Conservation (phyloP, 2,888 invertebrate species). For the Blastobasis lacticolella region DNA sequence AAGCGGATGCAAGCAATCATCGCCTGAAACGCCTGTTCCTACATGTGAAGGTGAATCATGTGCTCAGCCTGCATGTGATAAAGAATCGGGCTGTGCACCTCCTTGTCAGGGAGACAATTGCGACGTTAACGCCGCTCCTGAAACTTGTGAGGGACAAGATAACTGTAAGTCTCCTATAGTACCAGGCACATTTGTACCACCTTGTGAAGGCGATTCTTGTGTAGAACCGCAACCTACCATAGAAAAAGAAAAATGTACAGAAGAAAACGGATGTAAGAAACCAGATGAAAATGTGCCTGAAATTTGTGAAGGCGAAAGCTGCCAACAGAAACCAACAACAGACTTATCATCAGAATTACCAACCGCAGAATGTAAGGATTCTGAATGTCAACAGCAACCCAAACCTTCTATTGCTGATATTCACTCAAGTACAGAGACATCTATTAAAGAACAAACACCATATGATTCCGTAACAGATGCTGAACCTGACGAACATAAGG, state of each 20-base stretch:
- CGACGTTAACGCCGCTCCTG: not conserved
- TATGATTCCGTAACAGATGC: not conserved
- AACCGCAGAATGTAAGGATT: slow-evolving; percentile 25
- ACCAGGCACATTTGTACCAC: slow-evolving; percentile 3
- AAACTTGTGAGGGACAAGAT: slow-evolving; percentile 6
- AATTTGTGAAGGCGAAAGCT: slow-evolving; percentile 39
- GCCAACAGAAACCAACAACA: slow-evolving; percentile 37
- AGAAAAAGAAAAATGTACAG: slow-evolving; percentile 19
- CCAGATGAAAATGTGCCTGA: slow-evolving; percentile 16
- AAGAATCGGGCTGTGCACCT: too few relatives aligned
- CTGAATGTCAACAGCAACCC: slow-evolving; percentile 24
- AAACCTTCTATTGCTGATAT: not conserved
- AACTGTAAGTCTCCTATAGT: slow-evolving; percentile 7
- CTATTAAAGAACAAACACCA: not conserved
- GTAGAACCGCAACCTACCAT: not conserved
- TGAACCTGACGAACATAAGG: too few relatives aligned
- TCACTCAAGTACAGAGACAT: not conserved
- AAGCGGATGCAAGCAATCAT: too few relatives aligned
- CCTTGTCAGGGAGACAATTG: too few relatives aligned
- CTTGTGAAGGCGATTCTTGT: slow-evolving; percentile 11
- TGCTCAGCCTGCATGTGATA: not conserved
- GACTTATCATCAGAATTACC: slow-evolving; percentile 21
- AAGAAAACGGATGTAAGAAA: slow-evolving; percentile 23
- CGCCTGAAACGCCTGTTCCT: too few relatives aligned
- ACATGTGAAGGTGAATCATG: slow-evolving; percentile 25